Evolutionary conservation across 2,797 vertebrate genomes (phyloP).

Genomic region (Myiotriccus ornatus): DNA sequence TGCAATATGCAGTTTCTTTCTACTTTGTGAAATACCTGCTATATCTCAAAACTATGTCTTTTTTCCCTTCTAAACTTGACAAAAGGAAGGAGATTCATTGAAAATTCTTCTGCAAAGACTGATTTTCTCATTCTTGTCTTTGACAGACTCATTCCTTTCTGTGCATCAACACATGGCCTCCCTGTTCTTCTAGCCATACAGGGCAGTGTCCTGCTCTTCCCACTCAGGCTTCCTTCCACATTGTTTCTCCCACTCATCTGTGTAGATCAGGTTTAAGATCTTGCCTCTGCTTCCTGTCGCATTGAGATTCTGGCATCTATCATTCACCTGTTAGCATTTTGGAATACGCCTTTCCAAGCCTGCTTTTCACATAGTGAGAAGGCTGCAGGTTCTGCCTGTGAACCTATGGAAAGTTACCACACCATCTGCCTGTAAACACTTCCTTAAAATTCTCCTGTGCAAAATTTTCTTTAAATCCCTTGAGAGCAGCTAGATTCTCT

Average conservation of each 20-base stretch:
- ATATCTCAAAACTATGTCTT: not conserved
- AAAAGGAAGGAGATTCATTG: not conserved
- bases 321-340: not conserved
- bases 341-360: not conserved
- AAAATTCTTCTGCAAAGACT: not conserved
- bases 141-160: not conserved
- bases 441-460: not conserved
- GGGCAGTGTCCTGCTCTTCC: not conserved
- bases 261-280: conserved; percentile 12
- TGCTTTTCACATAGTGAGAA: not conserved
- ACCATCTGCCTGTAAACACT: not conserved
- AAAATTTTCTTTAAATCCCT: not conserved
- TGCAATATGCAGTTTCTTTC: not conserved
- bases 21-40: not conserved
- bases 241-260: not conserved
- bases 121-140: not conserved
- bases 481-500: not conserved
- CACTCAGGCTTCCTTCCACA: not conserved
- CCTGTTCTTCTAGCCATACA: not conserved
- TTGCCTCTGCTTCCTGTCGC: not conserved
- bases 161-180: not conserved
- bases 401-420: not conserved
- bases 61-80: not conserved
- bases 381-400: not conserved
- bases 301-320: not conserved